A percentile compares a stretch with the other conserved stretches of the same genome.
phyloP scores from a whole-genome alignment of 2,888 invertebrate species.

The Ennomos erosarius region DNA sequence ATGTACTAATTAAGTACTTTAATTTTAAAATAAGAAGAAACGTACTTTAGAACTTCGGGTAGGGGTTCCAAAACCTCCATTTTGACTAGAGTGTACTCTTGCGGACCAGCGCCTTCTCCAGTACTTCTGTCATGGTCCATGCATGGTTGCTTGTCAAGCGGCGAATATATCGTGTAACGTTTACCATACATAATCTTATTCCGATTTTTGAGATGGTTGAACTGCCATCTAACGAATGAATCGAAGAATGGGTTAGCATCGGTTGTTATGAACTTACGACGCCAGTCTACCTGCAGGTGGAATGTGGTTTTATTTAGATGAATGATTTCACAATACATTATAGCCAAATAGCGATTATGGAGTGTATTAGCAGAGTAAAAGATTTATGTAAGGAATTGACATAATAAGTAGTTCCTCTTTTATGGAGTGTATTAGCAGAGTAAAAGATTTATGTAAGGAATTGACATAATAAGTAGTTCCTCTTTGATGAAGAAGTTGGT shows the following conservation, averaged over 20 bases:
- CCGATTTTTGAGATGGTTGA: conserved; percentile 91
- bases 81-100: conserved; percentile 98
- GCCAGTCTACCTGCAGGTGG: conserved; percentile 94
- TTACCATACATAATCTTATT: conserved; percentile 99
- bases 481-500: too few species aligned
- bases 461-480: too few species aligned
- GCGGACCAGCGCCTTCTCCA: conserved; percentile 99
- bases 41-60: conserved; percentile 89
- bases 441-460: background rate
- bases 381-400: background rate
- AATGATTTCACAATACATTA: too few species aligned
- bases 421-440: too few species aligned
- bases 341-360: too few species aligned
- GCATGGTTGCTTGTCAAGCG: conserved; percentile 98
- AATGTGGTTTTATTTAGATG: background rate
- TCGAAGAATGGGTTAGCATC: conserved; percentile 99
- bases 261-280: conserved; percentile 99
- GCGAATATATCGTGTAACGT: conserved; percentile 97
- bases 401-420: too few species aligned
- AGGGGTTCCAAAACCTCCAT: conserved; percentile 92
- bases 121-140: conserved; percentile 99
- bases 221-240: conserved; percentile 99
- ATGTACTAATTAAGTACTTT: background rate
- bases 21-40: conserved; percentile 7
- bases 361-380: too few species aligned